Evolutionary conservation across 2,797 vertebrate genomes (phyloP).

Genomic region (Notoglanidium macrostoma): DNA sequence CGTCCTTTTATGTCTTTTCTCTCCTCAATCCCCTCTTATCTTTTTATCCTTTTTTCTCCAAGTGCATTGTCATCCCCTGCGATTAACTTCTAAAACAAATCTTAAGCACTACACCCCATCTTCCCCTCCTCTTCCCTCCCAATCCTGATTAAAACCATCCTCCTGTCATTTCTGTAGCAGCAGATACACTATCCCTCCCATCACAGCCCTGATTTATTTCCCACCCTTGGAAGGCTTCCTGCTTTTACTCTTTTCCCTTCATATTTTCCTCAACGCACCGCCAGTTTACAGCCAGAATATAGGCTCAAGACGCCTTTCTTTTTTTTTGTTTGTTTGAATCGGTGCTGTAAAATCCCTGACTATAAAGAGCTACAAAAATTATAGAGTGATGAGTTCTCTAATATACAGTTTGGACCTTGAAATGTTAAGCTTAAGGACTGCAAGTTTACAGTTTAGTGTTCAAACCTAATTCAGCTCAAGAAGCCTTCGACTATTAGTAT

Average conservation of each 20-base stretch:
- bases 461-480: not conserved
- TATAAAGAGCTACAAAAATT: not conserved
- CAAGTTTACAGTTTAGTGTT: not conserved
- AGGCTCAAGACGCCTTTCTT: not conserved
- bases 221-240: conserved; percentile 7
- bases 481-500: not conserved
- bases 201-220: conserved; percentile 32
- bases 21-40: not conserved
- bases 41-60: conserved; percentile 24
- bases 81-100: conserved; percentile 16
- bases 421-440: not conserved
- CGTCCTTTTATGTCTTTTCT: conserved; percentile 9
- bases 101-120: not conserved
- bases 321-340: not conserved
- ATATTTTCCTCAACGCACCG: conserved; percentile 16
- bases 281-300: conserved; percentile 11
- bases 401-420: not conserved
- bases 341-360: not conserved
- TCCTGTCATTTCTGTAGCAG: conserved; percentile 23
- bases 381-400: not conserved
- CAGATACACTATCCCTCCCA: not conserved
- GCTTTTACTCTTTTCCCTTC: conserved; percentile 5
- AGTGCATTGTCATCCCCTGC: not conserved
- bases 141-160: conserved; percentile 31
- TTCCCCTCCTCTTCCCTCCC: not conserved